Evolutionary conservation across 2,797 vertebrate species (phyloP).

Genomic region (Coreius guichenoti): DNA sequence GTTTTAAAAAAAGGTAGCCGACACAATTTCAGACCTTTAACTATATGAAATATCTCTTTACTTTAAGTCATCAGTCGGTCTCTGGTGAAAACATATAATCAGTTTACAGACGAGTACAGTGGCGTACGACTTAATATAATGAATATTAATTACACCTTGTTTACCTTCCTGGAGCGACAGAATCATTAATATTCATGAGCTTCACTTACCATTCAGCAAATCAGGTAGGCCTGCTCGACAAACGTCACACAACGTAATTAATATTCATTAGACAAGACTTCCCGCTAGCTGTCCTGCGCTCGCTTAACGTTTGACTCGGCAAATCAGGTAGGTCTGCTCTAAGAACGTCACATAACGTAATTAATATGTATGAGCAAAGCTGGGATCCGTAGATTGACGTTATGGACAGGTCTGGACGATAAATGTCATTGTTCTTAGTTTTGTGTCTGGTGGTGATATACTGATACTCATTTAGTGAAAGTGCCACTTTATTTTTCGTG

Average conservation of each 20-base stretch:
- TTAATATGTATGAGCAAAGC: not conserved
- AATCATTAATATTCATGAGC: slow-evolving; percentile 8
- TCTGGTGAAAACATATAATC: not conserved
- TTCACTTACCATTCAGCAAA: not conserved
- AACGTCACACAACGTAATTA: not conserved
- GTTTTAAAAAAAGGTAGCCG: not conserved
- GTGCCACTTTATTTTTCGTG: not conserved
- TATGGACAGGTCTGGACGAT: not conserved
- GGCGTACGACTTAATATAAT: not conserved
- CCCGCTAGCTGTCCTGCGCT: not conserved
- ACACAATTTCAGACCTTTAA: not conserved
- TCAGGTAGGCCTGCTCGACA: not conserved
- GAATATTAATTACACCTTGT: not conserved
- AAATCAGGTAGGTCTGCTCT: not conserved
- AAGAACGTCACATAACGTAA: not conserved
- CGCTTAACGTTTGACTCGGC: not conserved
- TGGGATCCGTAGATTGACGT: not conserved
- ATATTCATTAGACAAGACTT: slow-evolving; percentile 3
- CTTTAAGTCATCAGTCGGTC: not conserved
- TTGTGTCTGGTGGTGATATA: not conserved
- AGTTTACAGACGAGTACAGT: not conserved
- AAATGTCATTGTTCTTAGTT: not conserved
- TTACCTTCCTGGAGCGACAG: not conserved
- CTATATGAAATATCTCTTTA: not conserved
- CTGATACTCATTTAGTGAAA: not conserved